Evolutionary conservation across 2,113 vertebrate species (phyloP).

Genomic region (Fregata magnificens): DNA sequence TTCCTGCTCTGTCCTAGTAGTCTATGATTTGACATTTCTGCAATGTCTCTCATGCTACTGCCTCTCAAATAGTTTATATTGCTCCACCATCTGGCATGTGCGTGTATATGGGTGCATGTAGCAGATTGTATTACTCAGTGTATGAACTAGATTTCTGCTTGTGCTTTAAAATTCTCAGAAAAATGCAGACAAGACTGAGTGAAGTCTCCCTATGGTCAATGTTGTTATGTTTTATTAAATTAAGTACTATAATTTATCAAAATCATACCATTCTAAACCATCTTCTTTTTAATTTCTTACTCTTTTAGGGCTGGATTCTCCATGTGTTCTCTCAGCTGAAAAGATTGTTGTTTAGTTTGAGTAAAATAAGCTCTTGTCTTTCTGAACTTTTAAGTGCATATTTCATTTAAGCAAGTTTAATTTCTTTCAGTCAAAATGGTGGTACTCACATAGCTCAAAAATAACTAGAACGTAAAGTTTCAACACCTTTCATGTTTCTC

Average conservation of each 20-base stretch:
- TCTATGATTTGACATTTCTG: neutral
- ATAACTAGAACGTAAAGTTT: neutral
- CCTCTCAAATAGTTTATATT: neutral
- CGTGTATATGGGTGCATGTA: neutral
- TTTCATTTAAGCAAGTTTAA: neutral
- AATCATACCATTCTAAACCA: neutral
- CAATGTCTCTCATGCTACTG: neutral
- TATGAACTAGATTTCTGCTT: neutral
- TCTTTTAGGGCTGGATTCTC: neutral
- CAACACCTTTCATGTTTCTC: neutral
- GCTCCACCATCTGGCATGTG: neutral
- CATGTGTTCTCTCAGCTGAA: neutral
- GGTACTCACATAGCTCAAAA: neutral
- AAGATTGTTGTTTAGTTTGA: neutral
- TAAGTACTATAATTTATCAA: neutral
- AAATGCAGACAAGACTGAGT: neutral
- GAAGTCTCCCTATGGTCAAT: neutral
- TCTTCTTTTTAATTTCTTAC: neutral
- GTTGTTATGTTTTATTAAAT: neutral
- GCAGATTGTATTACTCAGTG: neutral
- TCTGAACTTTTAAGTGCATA: neutral
- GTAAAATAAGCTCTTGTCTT: neutral
- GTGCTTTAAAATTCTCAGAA: neutral
- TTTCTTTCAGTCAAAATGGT: neutral
- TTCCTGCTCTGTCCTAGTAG: neutral